Percentiles rank a stretch among this genome's conserved stretches.
Conservation (phyloP, 2,888 invertebrate genomes). For the Acronicta leporina region DNA sequence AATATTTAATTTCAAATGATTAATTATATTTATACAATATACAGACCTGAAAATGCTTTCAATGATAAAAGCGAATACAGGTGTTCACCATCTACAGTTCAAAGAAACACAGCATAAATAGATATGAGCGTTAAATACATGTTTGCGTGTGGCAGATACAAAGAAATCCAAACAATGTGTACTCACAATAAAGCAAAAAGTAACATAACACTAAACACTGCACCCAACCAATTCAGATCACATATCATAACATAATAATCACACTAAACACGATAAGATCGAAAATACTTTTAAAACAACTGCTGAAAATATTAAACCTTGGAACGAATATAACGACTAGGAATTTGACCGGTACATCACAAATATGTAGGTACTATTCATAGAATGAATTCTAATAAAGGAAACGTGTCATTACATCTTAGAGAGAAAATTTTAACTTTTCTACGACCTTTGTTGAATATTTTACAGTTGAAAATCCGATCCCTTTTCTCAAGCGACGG, state of each 20-base stretch:
- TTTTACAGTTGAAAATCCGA: conserved; percentile 26
- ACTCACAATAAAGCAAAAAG: conserved; percentile 3
- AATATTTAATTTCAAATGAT: background rate
- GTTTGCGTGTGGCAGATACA: conserved; percentile 18
- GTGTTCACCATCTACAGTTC: conserved; percentile 3
- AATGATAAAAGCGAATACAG: conserved; percentile 13
- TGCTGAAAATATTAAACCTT: conserved; percentile 6
- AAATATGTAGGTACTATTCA: conserved; percentile 34
- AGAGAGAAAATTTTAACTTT: conserved; percentile 18
- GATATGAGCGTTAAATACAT: conserved; percentile 14
- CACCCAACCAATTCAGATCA: background rate
- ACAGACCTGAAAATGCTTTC: background rate
- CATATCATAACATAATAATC: conserved; percentile 5
- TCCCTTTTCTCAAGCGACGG: conserved; percentile 13
- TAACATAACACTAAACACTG: conserved; percentile 5
- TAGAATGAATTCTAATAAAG: conserved; percentile 44
- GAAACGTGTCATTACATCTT: conserved; percentile 29
- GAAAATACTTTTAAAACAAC: too few species aligned
- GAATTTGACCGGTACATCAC: conserved; percentile 10
- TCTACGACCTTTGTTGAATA: conserved; percentile 41
- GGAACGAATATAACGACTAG: conserved; percentile 1
- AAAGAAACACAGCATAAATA: conserved; percentile 17
- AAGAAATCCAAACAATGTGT: background rate
- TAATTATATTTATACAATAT: too few species aligned
- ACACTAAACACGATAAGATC: conserved; percentile 5